These are phyloP conservation scores for Cavia porcellus DNA, from an alignment of 2,113 vertebrate genomes.

Conservation along the genomic window DNA sequence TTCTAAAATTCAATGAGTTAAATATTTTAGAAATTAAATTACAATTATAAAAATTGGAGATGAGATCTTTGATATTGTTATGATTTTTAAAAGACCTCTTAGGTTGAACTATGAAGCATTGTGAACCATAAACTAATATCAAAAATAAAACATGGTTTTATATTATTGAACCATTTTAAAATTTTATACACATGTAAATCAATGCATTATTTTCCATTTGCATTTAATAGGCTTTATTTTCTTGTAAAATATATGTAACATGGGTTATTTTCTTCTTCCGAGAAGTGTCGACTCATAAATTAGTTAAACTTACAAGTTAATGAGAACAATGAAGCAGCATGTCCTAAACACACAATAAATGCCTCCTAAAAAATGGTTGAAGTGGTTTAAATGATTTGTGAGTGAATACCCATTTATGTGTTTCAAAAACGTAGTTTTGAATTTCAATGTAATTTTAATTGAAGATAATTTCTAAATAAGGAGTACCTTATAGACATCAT, in stretches of 20 bases:
- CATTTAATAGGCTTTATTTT: not conserved
- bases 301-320: not conserved
- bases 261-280: fast-evolving
- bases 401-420: not conserved
- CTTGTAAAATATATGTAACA: not conserved
- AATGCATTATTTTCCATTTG: not conserved
- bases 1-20: not conserved
- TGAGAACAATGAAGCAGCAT: not conserved
- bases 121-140: not conserved
- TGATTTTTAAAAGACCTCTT: not conserved
- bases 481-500: not conserved
- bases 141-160: not conserved
- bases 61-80: not conserved
- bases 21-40: not conserved
- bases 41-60: not conserved
- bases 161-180: not conserved
- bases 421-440: not conserved
- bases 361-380: not conserved
- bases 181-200: not conserved
- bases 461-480: not conserved
- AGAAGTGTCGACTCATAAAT: not conserved
- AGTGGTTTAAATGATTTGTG: not conserved
- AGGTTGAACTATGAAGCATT: not conserved
- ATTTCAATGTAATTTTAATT: not conserved
- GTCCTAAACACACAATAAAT: not conserved